Conservation (phyloP, 2,113 vertebrate species). For the Dendrocopos noguchii region DNA sequence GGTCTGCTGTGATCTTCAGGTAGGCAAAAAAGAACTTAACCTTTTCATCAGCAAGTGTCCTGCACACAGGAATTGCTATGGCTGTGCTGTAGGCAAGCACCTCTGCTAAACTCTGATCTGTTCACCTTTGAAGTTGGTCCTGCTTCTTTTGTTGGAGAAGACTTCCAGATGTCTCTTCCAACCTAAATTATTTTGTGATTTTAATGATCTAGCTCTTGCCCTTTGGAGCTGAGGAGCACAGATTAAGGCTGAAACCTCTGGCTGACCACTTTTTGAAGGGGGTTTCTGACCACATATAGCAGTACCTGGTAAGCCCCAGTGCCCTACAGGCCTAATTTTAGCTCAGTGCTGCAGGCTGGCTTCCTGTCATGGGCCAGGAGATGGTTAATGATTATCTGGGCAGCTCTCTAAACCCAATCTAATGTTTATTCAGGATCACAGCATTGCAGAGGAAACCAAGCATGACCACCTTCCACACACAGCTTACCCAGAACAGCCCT, state of each 20-base stretch:
- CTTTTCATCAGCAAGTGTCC: background rate
- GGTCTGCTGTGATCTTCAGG: background rate
- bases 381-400: conserved; percentile 67
- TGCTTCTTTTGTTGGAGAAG: background rate
- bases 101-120: background rate
- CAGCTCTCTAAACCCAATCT: conserved; percentile 51
- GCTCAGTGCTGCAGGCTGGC: conserved; percentile 42
- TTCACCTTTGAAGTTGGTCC: background rate
- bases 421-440: conserved; percentile 68
- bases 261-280: background rate
- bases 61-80: background rate
- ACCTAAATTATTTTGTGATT: background rate
- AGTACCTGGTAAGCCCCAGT: background rate
- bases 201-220: background rate
- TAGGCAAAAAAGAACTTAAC: background rate
- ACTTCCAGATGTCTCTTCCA: background rate
- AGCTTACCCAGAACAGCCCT: background rate
- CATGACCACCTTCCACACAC: background rate
- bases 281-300: background rate
- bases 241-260: background rate
- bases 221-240: background rate
- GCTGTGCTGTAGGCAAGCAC: background rate
- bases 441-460: conserved; percentile 61
- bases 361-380: conserved; percentile 43
- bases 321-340: conserved; percentile 60